Base-by-base conservation (phyloP, 2,888 invertebrate genomes). In the Euclidia mi region DNA sequence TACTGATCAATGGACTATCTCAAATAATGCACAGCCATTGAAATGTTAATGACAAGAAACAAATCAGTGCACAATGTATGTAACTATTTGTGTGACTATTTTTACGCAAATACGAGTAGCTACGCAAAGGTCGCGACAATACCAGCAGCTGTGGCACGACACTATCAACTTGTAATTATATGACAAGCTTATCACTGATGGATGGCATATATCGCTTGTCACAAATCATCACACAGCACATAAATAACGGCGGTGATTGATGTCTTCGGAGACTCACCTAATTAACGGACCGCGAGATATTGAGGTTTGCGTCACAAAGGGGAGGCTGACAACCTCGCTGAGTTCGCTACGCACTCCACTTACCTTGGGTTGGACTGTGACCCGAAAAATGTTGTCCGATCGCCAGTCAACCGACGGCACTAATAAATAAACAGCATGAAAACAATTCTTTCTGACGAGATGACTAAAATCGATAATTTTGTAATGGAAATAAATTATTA, bases 341-440 rank as follows among this genome's bases (percentile, higher is more conserved):
- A 58, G 62, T 57, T 50, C 66, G 49, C 64, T 64, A 71, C 65
- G 65, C 57, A 59, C 62, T 53, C 63, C 75, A 85, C 91, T 69
- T 81, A 93, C 94, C 94, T 94, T 93, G 81, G 84, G 76, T 86
- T 84, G 82, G 82, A 90, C 92, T 87, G 87, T 87, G 82, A 83
- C 89, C 85, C 88, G 82, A 93, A 93, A 92, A 91, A 87, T 85
- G 84, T 85, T 78, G 87, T 84, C 87, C 76, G 79, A 72, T 81
- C 79, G 82, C 82, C 84, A 81, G 82, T 84, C 84, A 84, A 81
- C 81, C 80, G 80, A 84, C 78, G 70, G 77, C 87, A 88, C 87
- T 90, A 89, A 81, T 90, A 89, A 88, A 89, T 89, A 87, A 90
- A 91, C 90, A 87, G 89, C 91, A 91, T 91, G 81, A 84, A 90